phyloP scores from a whole-genome alignment of 2,797 vertebrate genomes.

The Mionectes olivaceus region DNA sequence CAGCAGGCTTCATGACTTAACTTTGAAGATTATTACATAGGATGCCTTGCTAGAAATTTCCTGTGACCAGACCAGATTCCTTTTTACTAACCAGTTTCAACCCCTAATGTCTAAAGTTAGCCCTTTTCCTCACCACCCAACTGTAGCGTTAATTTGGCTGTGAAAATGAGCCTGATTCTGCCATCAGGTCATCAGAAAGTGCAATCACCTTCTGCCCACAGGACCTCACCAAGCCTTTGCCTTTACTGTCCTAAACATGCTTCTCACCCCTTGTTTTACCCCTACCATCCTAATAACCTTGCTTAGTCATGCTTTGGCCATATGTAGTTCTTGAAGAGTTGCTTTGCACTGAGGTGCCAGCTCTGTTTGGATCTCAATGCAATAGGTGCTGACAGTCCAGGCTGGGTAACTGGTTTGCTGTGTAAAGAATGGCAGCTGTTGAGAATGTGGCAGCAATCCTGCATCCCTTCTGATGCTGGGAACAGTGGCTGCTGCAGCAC shows the following conservation, averaged over 20 bases:
- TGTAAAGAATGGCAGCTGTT: not conserved
- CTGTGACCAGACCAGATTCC: not conserved
- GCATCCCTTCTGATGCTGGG: not conserved
- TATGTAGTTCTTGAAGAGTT: not conserved
- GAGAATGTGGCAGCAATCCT: not conserved
- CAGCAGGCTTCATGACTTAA: not conserved
- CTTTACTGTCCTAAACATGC: not conserved
- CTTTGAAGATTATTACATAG: not conserved
- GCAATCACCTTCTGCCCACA: not conserved
- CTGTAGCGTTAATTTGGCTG: not conserved
- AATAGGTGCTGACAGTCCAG: not conserved
- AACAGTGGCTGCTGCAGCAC: not conserved
- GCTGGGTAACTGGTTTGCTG: not conserved
- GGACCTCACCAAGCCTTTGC: not conserved
- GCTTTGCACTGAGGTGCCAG: not conserved
- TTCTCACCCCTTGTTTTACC: not conserved
- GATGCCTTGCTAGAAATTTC: not conserved
- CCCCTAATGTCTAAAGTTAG: not conserved
- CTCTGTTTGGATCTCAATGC: not conserved
- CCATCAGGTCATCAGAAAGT: not conserved
- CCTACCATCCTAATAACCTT: not conserved
- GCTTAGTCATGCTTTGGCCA: not conserved
- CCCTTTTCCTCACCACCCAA: accelerated
- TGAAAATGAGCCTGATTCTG: not conserved
- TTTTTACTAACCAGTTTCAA: not conserved